These are phyloP conservation scores for Gymnoscelis rufifasciata DNA, from an alignment of 2,888 invertebrate genomes.

Conservation along the genomic window DNA sequence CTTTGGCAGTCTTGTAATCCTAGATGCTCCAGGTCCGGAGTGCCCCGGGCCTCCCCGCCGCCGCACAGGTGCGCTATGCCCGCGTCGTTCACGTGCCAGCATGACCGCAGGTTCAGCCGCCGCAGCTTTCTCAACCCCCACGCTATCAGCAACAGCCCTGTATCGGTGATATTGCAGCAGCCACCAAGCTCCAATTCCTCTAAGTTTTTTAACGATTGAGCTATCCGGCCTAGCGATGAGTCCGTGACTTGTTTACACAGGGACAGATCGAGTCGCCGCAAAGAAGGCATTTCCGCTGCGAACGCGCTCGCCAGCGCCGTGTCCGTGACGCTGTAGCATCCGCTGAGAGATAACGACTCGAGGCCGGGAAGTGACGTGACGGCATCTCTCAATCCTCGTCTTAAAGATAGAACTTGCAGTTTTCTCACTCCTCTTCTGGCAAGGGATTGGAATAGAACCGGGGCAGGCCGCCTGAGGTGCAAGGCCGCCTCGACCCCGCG, in stretches of 20 bases:
- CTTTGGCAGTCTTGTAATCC: slow-evolving; percentile 97
- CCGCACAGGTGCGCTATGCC: slow-evolving; percentile 93
- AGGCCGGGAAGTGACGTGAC: slow-evolving; percentile 91
- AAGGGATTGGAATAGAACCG: slow-evolving; percentile 90
- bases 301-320: slow-evolving; percentile 90
- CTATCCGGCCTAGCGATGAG: slow-evolving; percentile 89
- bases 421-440: slow-evolving; percentile 92
- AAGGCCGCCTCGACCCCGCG: slow-evolving; percentile 94
- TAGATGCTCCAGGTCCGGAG: slow-evolving; percentile 88
- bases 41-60: slow-evolving; percentile 86
- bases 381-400: slow-evolving; percentile 90
- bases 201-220: slow-evolving; percentile 90
- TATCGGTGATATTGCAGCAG: slow-evolving; percentile 94
- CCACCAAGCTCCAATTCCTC: slow-evolving; percentile 94
- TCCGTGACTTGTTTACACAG: slow-evolving; percentile 98
- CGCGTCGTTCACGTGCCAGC: slow-evolving; percentile 94
- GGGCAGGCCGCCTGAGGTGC: slow-evolving; percentile 90
- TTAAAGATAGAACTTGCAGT: slow-evolving; percentile 92
- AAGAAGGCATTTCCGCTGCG: slow-evolving; percentile 84
- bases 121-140: slow-evolving; percentile 92
- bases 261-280: slow-evolving; percentile 91
- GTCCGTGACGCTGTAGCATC: slow-evolving; percentile 96
- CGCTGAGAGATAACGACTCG: slow-evolving; percentile 92
- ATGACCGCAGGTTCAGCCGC: slow-evolving; percentile 92
- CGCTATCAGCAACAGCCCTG: slow-evolving; percentile 90